Evolutionary conservation across 2,888 invertebrate species (phyloP), one percentile per base, ranked within the genome.

Genomic region (Cheilosia vulpina): DNA sequence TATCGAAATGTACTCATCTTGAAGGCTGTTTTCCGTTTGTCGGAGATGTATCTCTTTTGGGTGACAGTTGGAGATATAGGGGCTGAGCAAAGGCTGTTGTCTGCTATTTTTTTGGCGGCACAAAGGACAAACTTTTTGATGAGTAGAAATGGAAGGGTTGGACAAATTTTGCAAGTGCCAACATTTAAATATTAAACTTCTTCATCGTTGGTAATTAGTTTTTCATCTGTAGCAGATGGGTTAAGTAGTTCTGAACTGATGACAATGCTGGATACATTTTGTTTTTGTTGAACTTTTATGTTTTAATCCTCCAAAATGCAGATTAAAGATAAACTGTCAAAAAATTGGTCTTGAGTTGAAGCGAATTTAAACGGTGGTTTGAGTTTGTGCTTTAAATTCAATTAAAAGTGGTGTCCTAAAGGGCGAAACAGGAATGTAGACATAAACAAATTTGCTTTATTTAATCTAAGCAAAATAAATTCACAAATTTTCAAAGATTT

Each of bases 41-140:
- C n/a, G 41, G 13, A 69, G 63, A 47, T 75, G 66, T 71, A 60
- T 58, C 58, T 57, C 34, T 69, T 31, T 4, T 11, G 11, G 27
- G 19, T 57, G 27, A 57, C 43, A 52, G 17, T 11, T 38, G 21
- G 13, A 66, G 45, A 77, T 53, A 66, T 77, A 60, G n/a, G 72
- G 55, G 60, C 27, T 47, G 2, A 15, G 24, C n/a, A 19, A 34
- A 43, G 47, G 53, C 55, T 45, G 43, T 27, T 53, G 45, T 58
- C 47, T 72, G 50, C 17, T 76, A 65, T 63, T 68, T 69, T 27
- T 53, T 17, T 77, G 55, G 13, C 11, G 7, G 38, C n/a, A 6
- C 52, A 66, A 79, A 69, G 80, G 84, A 84, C 71, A 60, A 80
- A 80, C 47, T 79, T 84, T 75, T 34, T 38, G 50, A 47, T 60